Evolutionary conservation across 2,797 vertebrate genomes (phyloP).

Genomic region (Lagorchestes hirsutus): DNA sequence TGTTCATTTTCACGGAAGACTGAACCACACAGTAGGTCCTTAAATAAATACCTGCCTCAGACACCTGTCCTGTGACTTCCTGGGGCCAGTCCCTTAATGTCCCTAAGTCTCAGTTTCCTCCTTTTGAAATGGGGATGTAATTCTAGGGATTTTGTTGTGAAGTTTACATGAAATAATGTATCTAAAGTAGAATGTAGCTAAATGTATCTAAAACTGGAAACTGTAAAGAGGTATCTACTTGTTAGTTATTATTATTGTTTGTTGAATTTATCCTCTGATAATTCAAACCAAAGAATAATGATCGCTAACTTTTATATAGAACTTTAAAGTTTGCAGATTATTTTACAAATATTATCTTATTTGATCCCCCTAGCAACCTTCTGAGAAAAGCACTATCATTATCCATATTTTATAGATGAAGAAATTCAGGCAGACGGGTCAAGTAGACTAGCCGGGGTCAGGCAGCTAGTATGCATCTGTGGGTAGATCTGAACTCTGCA

Average conservation of each 20-base stretch:
- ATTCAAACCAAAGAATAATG: background rate
- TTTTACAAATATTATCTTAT: too few relatives aligned
- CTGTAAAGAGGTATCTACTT: background rate
- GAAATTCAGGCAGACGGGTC: background rate
- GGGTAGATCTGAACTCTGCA: background rate
- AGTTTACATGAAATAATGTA: background rate
- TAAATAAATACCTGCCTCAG: background rate
- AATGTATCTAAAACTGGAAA: background rate
- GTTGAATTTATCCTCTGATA: background rate
- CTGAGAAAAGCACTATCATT: background rate
- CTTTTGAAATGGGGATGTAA: background rate
- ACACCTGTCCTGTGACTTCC: background rate
- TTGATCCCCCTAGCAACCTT: background rate
- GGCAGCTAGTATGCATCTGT: background rate
- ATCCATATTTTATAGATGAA: background rate
- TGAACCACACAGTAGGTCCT: background rate
- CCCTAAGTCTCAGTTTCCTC: background rate
- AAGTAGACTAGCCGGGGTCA: background rate
- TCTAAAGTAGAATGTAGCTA: background rate
- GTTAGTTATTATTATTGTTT: background rate
- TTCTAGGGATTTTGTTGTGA: background rate
- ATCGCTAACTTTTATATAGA: background rate
- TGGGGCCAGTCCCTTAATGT: background rate
- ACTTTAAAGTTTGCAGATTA: background rate
- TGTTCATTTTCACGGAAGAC: background rate